These are phyloP conservation scores for Ophion slaviceki DNA, from an alignment of 2,888 invertebrate species.

Conservation along the genomic window DNA sequence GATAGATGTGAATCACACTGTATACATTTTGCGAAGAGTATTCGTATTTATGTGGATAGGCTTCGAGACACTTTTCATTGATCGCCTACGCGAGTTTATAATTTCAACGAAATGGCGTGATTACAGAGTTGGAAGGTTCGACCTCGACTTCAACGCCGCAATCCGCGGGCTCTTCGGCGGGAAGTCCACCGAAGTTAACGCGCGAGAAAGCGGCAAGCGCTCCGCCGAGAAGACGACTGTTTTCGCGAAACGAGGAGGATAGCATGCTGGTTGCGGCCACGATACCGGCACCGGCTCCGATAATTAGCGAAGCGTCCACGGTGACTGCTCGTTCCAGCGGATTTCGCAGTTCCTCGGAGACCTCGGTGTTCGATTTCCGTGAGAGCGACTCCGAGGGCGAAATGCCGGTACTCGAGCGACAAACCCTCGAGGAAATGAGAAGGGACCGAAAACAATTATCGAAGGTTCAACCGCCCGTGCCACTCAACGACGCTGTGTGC, in stretches of 20 bases:
- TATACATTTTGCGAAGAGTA: no score
- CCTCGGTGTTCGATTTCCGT: slow-evolving; percentile 87
- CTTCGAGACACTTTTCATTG: neutral
- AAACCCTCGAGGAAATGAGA: slow-evolving; percentile 88
- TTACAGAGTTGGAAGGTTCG: slow-evolving; percentile 66
- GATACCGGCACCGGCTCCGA: slow-evolving; percentile 77
- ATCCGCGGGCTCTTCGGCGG: slow-evolving; percentile 77
- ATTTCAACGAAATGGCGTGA: neutral
- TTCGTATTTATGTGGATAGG: no score
- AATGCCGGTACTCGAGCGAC: slow-evolving; percentile 87
- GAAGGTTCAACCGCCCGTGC: slow-evolving; percentile 86
- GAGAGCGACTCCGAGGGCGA: slow-evolving; percentile 88
- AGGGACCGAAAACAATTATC: slow-evolving; percentile 86
- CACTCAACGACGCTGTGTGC: slow-evolving; percentile 80
- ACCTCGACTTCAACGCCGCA: slow-evolving; percentile 80
- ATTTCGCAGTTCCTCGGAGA: slow-evolving; percentile 86
- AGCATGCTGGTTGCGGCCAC: slow-evolving; percentile 71
- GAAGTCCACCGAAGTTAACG: slow-evolving; percentile 84
- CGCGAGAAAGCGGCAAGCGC: slow-evolving; percentile 82
- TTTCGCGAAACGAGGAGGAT: slow-evolving; percentile 87
- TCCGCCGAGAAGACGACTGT: slow-evolving; percentile 84
- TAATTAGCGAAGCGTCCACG: slow-evolving; percentile 72
- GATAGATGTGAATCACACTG: no score
- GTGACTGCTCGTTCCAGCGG: slow-evolving; percentile 84
- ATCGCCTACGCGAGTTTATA: neutral